phyloP scores from a whole-genome alignment of 1,140 invertebrate species.

The Caenorhabditis latens region DNA sequence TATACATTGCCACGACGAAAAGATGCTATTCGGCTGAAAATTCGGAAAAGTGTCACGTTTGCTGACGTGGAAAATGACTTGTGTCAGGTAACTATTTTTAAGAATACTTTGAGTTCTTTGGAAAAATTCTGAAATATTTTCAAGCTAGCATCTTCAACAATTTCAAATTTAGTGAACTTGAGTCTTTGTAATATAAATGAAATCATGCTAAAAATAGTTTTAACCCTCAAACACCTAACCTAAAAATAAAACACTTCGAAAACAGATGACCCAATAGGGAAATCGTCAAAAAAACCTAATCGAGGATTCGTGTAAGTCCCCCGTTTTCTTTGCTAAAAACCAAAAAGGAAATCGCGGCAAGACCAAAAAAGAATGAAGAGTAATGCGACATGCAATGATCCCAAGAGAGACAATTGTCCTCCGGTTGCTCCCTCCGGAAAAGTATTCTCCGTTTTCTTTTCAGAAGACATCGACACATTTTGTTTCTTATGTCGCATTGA shows the following conservation, averaged over 20 bases:
- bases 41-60: slow-evolving; percentile 40
- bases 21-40: slow-evolving; percentile 40
- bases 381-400: slow-evolving; percentile 54
- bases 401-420: slow-evolving; percentile 47
- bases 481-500: slow-evolving; percentile 24
- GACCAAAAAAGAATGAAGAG: slow-evolving; percentile 45
- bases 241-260: neutral
- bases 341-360: slow-evolving; percentile 29
- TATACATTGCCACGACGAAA: slow-evolving; percentile 50
- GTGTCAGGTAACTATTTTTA: slow-evolving; percentile 21
- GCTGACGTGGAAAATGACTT: slow-evolving; percentile 14
- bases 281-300: slow-evolving; percentile 18
- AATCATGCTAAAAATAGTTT: too few species aligned
- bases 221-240: neutral
- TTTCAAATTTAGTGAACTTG: too few species aligned
- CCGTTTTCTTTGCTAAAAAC: neutral
- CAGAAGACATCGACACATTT: neutral
- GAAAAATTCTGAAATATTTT: too few species aligned
- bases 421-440: neutral
- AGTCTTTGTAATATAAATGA: too few species aligned
- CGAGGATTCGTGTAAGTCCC: slow-evolving; percentile 13
- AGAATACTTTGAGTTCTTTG: neutral
- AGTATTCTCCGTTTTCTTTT: neutral
- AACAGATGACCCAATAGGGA: slow-evolving; percentile 18
- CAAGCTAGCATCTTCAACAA: too few species aligned